Evolutionary conservation across 2,888 invertebrate genomes (phyloP), one percentile per base, ranked within the genome.

Genomic region (Apamea monoglypha): DNA sequence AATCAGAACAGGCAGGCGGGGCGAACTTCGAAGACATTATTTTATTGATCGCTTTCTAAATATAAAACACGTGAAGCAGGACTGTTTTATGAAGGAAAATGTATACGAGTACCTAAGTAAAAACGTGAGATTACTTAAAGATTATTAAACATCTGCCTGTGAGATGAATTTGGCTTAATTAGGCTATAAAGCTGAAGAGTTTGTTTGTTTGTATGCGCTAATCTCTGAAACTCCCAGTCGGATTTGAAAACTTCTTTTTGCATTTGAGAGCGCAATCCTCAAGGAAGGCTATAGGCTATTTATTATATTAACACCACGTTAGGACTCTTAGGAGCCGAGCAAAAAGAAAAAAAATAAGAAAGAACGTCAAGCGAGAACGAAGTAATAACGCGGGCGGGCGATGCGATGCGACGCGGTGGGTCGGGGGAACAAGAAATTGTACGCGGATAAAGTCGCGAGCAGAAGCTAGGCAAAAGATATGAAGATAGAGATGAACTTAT

Each of bases 1-100:
- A 75, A 72, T 63, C 74, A 74, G 53, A 68, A 50, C 76, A 69
- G 68, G 69, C 53, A 64, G 47, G 77, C 53, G 61, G 73, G n/a
- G 74, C 50, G 67, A 53, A 76, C 64, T 40, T 56, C 4, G 69
- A 68, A 74, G 36, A 61, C 50, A 47, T 68, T 44, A 73, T 74
- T 53, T 47, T 84, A 85, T 73, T 78, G 82, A 84, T 82, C 78
- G 69, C n/a, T 40, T 72, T 84, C 81, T 84, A 75, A 83, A 76
- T 75, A 80, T 84, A 79, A 84, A 74, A 71, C 59, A 16, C 25
- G 59, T 40, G 78, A 66, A 70, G 44, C n/a, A 70, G 69, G 73
- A 61, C 36, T 21, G 25, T 40, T 83, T 56, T 21, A 44, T 72
- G 6, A 36, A 61, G 61, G 53, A 81, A 74, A 21, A 36, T 32